Evolutionary conservation across 2,113 vertebrate species (phyloP), one percentile per base, ranked within the genome.

Genomic region (Spermophilus dauricus): DNA sequence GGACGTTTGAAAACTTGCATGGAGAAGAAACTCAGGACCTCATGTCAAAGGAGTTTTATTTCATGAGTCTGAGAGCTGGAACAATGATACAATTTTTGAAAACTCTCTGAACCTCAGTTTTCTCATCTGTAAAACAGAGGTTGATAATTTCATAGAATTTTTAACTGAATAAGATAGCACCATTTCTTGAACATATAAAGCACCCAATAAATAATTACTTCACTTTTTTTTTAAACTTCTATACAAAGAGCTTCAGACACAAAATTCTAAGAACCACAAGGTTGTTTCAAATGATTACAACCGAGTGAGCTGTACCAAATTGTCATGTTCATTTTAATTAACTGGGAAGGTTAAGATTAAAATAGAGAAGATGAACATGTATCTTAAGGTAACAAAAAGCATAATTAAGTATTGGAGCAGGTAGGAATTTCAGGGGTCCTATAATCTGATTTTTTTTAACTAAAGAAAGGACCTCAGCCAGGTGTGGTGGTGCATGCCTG

Each of bases 401-500:
- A 76, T 34, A 88, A 85, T 53, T 91, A 80, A 96, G 42, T 77
- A 67, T 48, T 84, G 86, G 30, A 28, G 1, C 80, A 87, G 56
- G 39, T 61, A 48, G 32, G 16, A 56, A 94, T 92, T 86, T 96
- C 72, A 91, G 18, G 77, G 12, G 32, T 58, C 5, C 26, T 95
- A 51, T 83, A n/a, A 83, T 93, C 24, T 91, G 18, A 73, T 65
- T 81, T 89, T 88, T 73, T 96, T 94, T 93, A 42, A 28, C 58
- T 77, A n/a, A 58, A 78, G 88, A n/a, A 58, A 89, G 5, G 1
- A 51, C 48, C 48, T 51, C 48, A 51, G 48, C 48, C 1, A 1
- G 45, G 45, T 45, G 45, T 8, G 8, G 45, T 51, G 48, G 48
- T 51, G 12, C 48, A 51, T 51, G 48, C 48, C 48, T 51, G 12